Conservation (phyloP, 2,888 invertebrate species). For the Drosophila rubida region DNA sequence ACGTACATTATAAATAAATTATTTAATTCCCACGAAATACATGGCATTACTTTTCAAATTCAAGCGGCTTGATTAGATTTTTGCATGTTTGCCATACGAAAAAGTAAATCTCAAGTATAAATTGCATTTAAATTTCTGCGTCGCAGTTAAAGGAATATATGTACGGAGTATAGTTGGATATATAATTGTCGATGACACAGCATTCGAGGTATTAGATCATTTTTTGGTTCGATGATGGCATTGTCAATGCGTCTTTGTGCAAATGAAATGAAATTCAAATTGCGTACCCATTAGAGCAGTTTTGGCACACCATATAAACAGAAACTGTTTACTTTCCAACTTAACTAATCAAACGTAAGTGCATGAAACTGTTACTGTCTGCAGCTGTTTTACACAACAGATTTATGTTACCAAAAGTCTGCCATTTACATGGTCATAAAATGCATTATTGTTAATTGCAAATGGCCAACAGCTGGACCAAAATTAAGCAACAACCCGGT, state of each 20-base stretch:
- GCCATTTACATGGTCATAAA: slow-evolving; percentile 2
- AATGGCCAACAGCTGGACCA: neutral
- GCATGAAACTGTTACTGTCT: slow-evolving; percentile 1
- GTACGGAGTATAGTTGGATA: slow-evolving; percentile 37
- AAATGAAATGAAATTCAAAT: slow-evolving; percentile 14
- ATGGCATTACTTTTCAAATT: slow-evolving; percentile 47
- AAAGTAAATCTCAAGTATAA: slow-evolving; percentile 69
- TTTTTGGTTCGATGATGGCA: slow-evolving; percentile 56
- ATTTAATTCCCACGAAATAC: slow-evolving; percentile 39
- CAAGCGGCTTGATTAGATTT: slow-evolving; percentile 65
- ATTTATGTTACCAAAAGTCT: neutral
- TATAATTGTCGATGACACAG: slow-evolving; percentile 74
- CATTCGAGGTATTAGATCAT: slow-evolving; percentile 67
- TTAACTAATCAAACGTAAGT: no score
- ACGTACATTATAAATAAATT: slow-evolving; percentile 46
- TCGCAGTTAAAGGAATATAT: slow-evolving; percentile 57
- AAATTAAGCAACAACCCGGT: neutral
- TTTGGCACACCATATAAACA: neutral
- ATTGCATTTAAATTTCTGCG: slow-evolving; percentile 65
- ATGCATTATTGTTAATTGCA: slow-evolving; percentile 7
- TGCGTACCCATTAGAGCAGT: neutral
- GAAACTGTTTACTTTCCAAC: no score
- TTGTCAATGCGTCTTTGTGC: slow-evolving; percentile 36
- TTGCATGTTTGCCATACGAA: slow-evolving; percentile 56
- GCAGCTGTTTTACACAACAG: slow-evolving; percentile 16